A percentile compares a stretch with the other conserved stretches of the same genome.
Evolutionary conservation across 1,140 invertebrate genomes (phyloP).

Genomic region (Temnothorax curvispinosus): DNA sequence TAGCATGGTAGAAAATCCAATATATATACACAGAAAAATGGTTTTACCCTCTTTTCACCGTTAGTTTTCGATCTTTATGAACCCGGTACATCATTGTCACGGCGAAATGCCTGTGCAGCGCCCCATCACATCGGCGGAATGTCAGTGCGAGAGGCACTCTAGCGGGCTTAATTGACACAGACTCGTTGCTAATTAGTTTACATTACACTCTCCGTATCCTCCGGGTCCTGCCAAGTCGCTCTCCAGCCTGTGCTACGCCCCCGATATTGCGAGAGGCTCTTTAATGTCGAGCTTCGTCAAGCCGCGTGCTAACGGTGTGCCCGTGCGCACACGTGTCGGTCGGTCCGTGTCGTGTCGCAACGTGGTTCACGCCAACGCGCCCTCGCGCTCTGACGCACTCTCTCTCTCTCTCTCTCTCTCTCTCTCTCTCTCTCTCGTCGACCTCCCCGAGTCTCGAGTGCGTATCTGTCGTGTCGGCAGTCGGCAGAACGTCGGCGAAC

Average conservation of each 20-base stretch:
- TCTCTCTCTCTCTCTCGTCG: background rate
- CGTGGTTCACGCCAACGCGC: background rate
- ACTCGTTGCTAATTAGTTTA: constrained; percentile 86
- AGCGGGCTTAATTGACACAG: constrained; percentile 84
- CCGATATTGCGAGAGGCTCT: constrained; percentile 80
- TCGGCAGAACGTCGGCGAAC: background rate
- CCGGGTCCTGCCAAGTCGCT: constrained; percentile 76
- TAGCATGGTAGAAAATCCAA: background rate
- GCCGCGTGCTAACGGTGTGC: constrained; percentile 40
- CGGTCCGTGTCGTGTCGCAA: constrained; percentile 3
- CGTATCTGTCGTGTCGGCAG: background rate
- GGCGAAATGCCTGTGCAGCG: constrained; percentile 17
- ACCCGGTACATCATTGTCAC: constrained; percentile 31
- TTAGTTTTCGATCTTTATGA: constrained; percentile 27
- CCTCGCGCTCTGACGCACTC: background rate
- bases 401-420: no score
- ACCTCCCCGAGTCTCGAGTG: background rate
- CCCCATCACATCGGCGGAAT: constrained; percentile 67
- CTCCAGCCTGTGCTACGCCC: constrained; percentile 66
- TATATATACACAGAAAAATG: background rate
- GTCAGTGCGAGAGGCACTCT: constrained; percentile 83
- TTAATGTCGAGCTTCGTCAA: constrained; percentile 73
- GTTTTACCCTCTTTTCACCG: no score
- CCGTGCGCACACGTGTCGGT: constrained; percentile 25
- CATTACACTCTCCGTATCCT: constrained; percentile 84